Conservation (phyloP, 2,888 invertebrate species). For the Heliconius hortense region DNA sequence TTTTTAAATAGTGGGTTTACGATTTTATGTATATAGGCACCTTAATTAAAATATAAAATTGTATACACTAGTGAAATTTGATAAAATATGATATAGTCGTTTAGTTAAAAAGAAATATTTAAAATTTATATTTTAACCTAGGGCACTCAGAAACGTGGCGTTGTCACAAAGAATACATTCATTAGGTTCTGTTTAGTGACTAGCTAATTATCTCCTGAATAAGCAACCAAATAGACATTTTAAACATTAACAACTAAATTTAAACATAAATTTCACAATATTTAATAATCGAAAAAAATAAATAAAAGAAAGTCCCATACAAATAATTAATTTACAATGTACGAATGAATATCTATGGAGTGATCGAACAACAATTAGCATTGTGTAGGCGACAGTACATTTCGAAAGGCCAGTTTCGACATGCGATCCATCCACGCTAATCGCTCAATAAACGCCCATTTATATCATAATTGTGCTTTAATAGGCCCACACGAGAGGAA, state of each 20-base stretch:
- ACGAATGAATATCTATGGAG: slow-evolving; percentile 3
- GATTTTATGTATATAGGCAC: not conserved
- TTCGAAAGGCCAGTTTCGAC: slow-evolving; percentile 47
- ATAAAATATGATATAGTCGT: not conserved
- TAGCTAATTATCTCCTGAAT: no score
- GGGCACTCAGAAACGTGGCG: no score
- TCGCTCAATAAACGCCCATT: slow-evolving; percentile 73
- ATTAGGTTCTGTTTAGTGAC: no score
- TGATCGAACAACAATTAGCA: slow-evolving; percentile 30
- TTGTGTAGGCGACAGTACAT: slow-evolving; percentile 41
- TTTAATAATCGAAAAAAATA: no score
- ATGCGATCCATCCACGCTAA: slow-evolving; percentile 57
- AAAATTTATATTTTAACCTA: no score
- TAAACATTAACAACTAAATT: no score
- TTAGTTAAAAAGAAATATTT: not conserved
- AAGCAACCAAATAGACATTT: no score
- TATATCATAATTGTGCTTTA: slow-evolving; percentile 75
- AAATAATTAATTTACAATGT: not conserved
- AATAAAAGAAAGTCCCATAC: not conserved
- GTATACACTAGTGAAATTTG: not conserved
- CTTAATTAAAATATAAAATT: not conserved
- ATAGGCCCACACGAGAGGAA: slow-evolving; percentile 68
- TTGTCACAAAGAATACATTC: no score
- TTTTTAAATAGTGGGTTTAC: not conserved
- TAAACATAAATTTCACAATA: no score